phyloP scores from a whole-genome alignment of 2,797 vertebrate genomes.

The Pantherophis alleghaniensis region DNA sequence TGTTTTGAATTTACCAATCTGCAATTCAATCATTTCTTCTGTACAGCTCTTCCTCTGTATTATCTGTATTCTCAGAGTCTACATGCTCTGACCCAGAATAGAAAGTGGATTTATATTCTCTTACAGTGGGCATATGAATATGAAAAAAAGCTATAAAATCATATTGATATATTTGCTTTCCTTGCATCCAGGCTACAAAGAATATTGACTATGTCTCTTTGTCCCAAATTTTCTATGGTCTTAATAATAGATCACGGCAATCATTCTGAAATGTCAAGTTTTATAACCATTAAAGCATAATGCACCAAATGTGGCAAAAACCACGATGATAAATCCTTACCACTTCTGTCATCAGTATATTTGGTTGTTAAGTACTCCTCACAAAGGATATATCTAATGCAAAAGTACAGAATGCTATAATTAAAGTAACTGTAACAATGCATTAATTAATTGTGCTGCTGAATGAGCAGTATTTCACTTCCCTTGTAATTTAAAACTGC shows the following conservation, averaged over 20 bases:
- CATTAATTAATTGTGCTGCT: constrained; percentile 12
- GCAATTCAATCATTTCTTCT: neutral
- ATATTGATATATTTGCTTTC: constrained; percentile 22
- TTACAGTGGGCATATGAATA: neutral
- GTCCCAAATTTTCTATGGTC: constrained; percentile 1
- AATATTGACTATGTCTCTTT: constrained; percentile 25
- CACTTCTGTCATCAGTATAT: neutral
- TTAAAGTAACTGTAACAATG: constrained; percentile 9
- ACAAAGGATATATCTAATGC: neutral
- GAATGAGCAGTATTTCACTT: neutral
- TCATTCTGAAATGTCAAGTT: constrained; percentile 11
- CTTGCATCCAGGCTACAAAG: constrained; percentile 18
- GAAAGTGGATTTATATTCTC: constrained; percentile 15
- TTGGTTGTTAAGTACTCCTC: neutral
- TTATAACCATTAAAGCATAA: constrained; percentile 18
- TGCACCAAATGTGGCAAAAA: neutral
- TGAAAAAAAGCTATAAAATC: constrained; percentile 10
- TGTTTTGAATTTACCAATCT: neutral
- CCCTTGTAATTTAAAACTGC: constrained; percentile 1
- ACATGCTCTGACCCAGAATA: constrained; percentile 2
- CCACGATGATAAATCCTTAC: constrained; percentile 2
- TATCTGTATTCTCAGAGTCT: neutral
- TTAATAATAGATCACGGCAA: neutral
- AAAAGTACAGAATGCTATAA: constrained; percentile 7
- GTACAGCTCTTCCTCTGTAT: neutral